Evolutionary conservation across 2,113 vertebrate species (phyloP), one percentile per base, ranked within the genome.

Genomic region (Columbina picui): DNA sequence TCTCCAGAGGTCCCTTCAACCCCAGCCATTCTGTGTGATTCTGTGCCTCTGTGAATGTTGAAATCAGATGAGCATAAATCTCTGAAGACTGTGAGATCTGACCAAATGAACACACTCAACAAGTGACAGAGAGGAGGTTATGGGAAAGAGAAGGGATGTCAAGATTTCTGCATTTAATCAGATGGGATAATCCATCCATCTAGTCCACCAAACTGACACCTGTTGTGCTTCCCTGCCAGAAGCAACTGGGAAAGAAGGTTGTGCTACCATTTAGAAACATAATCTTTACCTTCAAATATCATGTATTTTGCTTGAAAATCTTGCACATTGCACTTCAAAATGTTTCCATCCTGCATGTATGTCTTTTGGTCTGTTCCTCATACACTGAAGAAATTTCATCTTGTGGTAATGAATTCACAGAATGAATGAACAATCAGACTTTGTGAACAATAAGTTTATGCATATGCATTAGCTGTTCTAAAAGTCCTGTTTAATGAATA

Each of bases 401-500:
- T 50, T 61, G 26, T 6, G 2, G 32, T 10, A 63, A 73, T 0
- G 0, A 78, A 84, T 82, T 64, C 91, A 68, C 30, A 89, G 86
- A 77, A 57, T 0, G 11, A 87, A 18, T 47, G 67, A 94, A 59
- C 67, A 85, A 74, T 63, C 68, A 85, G 63, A 41, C 18, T 41
- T 59, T 26, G 32, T 19, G 63, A 93, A 84, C 81, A 93, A 57
- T 77, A 41, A 50, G 16, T 67, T 85, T 70, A 77, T 91, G 67
- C 63, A 80, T 78, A 94, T 93, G 23, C 41, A 90, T 90, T 18
- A 74, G 68, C 59, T 91, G 15, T 77, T 92, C 82, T 90, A 34
- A 83, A 91, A 59, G n/a, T 65, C 74, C 59, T 59, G 47, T 38
- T 80, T 84, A 59, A 94, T 88, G 93, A 91, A 96, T 93, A 95